A percentile compares a stretch with the other conserved stretches of the same genome.
Evolutionary conservation across 2,797 vertebrate genomes (phyloP).

Genomic region (Pagetopsis macropterus): DNA sequence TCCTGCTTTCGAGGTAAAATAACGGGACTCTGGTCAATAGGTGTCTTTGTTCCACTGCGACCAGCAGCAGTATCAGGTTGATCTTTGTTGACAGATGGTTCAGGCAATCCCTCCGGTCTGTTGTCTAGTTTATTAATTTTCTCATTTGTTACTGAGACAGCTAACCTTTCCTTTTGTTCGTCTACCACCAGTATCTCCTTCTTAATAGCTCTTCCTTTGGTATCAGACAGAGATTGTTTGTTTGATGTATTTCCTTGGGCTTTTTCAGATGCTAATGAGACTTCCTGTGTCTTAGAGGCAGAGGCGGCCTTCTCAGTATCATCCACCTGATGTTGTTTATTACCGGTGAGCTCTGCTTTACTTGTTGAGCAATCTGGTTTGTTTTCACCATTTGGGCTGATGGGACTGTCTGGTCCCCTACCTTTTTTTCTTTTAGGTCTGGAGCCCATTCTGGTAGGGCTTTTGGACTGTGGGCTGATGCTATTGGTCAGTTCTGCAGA

Average conservation of each 20-base stretch:
- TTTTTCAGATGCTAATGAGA: conserved; percentile 38
- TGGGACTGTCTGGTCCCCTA: conserved; percentile 60
- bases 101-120: conserved; percentile 32
- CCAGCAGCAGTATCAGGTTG: conserved; percentile 59
- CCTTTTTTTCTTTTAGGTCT: conserved; percentile 71
- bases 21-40: conserved; percentile 45
- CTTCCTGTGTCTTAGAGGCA: conserved; percentile 36
- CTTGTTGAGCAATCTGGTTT: conserved; percentile 30
- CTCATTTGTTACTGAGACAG: conserved; percentile 30
- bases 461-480: conserved; percentile 51
- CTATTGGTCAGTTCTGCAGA: conserved; percentile 37
- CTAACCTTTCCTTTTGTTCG: conserved; percentile 23
- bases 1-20: conserved; percentile 62
- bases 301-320: conserved; percentile 6
- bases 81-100: conserved; percentile 53
- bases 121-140: conserved; percentile 27
- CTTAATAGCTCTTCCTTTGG: conserved; percentile 21
- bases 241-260: conserved; percentile 19
- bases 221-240: conserved; percentile 16
- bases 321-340: conserved; percentile 38
- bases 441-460: conserved; percentile 42
- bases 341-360: conserved; percentile 33
- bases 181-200: conserved; percentile 16
- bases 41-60: conserved; percentile 59
- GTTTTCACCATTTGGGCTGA: conserved; percentile 59